Evolutionary conservation across 2,113 vertebrate genomes (phyloP), one percentile per base, ranked within the genome.

Genomic region (Oryzias curvinotus): DNA sequence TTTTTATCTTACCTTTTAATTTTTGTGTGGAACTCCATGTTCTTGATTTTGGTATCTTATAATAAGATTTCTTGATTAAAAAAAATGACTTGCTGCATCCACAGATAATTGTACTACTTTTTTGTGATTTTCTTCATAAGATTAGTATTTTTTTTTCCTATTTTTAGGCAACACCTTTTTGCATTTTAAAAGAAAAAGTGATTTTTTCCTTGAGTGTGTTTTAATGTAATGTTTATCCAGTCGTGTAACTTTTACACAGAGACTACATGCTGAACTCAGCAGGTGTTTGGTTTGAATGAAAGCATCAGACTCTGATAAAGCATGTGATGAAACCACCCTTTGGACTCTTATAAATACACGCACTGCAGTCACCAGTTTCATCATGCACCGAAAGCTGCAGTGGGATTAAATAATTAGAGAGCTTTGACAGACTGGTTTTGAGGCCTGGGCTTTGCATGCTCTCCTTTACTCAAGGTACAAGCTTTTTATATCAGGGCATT

Each of bases 341-440:
- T 54, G 5, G 51, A 71, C 59, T 61, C 52, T 73, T 62, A 41
- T 70, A 44, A 65, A 60, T 57, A 71, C 69, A 59, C 63, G 53
- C 50, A 47, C 26, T 36, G 64, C 52, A 55, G 58, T 57, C 57
- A 52, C 48, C 18, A 43, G 74, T 86, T 80, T 83, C 83, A 75
- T 87, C 85, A 85, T 84, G 79, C 76, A 75, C 75, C 79, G 71
- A 68, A 70, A 84, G 79, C 69, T 84, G 85, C 85, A 78, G 67
- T 18, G 48, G 79, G 84, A 86, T 91, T 84, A 89, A 89, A 89
- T 79, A 85, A 89, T 90, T 87, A 84, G 62, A 46, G 62, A 54
- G 77, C 62, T 79, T 49, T 85, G 80, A 84, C 57, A 78, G 73
- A 78, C 69, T 52, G 73, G 57, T 77, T 71, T 63, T 64, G 74